Base-by-base conservation (phyloP, 1,140 invertebrate species). In the Papilio xuthus region DNA sequence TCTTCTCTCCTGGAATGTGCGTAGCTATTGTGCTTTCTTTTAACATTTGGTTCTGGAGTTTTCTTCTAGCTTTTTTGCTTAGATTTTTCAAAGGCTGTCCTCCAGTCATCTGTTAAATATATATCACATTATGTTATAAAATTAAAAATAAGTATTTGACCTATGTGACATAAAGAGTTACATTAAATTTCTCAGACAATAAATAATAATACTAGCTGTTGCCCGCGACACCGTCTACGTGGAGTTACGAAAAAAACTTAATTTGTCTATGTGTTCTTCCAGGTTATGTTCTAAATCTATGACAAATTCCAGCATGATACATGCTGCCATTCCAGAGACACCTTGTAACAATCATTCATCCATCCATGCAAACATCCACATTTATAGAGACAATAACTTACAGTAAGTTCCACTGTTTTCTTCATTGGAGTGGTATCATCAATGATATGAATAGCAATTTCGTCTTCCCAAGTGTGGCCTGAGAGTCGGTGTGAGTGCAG, bases 41-140 rank as follows among this genome's bases (percentile, higher is more conserved):
- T 4, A 93, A 78, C 81, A 87, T 90, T 2, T 81, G 79, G 26
- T 89, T 90, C 0, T 88, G 90, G 2, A 92, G 82, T 81, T 87
- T 93, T 41, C 85, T 86, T 60, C 84, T 88, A 1, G 91, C 90
- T 82, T 92, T 93, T 77, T 92, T 93, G 67, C 91, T 92, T 67
- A 93, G 78, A 63, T 93, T 84, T 28, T 89, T 91, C 0, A 85
- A 89, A 9, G 90, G 86, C 75, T 90, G 87, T 0, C 82, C 60
- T 15, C 60, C 82, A 18, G 84, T 90, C 84, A 91, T 88, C 89
- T 92, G 56, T 12, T 79, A 60, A 74, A 50, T 15, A 75, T 78
- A 32, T 71, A 72, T 53, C 2, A 50, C 18, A 1, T 72, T 18
- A 18, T 7, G 41, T n/a, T n/a, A n/a, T n/a, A n/a, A n/a, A 32